Base-by-base conservation (phyloP, 2,797 vertebrate species). In the Cossypha polioptera region DNA sequence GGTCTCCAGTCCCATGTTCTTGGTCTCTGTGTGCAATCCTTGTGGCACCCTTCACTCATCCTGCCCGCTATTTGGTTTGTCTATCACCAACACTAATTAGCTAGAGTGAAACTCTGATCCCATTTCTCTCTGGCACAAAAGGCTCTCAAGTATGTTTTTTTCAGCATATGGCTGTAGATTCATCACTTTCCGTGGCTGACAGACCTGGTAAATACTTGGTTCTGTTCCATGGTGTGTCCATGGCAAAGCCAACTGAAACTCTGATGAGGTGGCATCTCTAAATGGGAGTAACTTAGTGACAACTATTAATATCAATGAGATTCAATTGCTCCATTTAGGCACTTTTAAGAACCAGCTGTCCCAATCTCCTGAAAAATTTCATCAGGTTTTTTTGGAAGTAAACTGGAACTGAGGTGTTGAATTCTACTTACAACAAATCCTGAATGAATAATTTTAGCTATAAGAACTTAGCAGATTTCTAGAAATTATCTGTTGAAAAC, bases 21-120 rank as follows among this genome's bases (percentile, higher is more conserved):
- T 57, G 31, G 24, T 76, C 50, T 68, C 29, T n/a, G 3, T 20
- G 16, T 28, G 17, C 6, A 18, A 21, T 29, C 16, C 33, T 38
- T 24, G 45, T 51, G 75, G 40, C 50, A 28, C 29, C 9, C 7
- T 10, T 53, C 29, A 4, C 20, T 66, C 48, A 7, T 21, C 22
- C 51, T 55, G 58, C 43, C 22, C 4, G 0, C 0, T 7, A 1
- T 6, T 83, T 79, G 35, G 19, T 42, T 33, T 40, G 24, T 38
- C 26, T 5, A 4, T 38, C 28, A 43, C 33, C 4, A 36, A 67
- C 72, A 6, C 21, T 38, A 3, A 35, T 42, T 54, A 50, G 16
- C 17, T 29, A 16, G 16, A 0, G 0, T 22, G 42, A 73, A 71
- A 9, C 19, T 29, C 12, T 28, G 29, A 21, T 72, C n/a, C 2